Evolutionary conservation across 2,797 vertebrate genomes (phyloP).

Genomic region (Cebuella pygmaea): DNA sequence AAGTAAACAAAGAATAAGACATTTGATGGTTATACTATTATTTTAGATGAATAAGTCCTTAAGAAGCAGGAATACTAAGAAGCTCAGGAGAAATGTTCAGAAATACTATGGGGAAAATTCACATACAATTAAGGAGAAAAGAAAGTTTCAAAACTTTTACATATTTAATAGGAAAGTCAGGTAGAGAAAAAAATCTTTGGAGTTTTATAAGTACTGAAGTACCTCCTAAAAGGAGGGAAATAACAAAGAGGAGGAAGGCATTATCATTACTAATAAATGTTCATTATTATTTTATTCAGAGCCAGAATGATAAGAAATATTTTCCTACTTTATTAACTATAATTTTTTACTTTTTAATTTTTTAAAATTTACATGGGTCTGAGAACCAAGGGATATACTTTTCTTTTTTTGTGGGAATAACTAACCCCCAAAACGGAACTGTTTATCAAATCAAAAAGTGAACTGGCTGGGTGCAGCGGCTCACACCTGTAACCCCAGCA

Average conservation of each 20-base stretch:
- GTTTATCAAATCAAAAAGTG: constrained; percentile 7
- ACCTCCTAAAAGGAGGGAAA: background rate
- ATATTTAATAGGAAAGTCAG: constrained; percentile 12
- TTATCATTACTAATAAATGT: constrained; percentile 37
- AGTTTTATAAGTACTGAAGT: constrained; percentile 46
- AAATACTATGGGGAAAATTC: constrained; percentile 35
- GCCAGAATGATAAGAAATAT: background rate
- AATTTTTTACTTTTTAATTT: background rate
- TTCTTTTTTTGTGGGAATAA: constrained; percentile 6
- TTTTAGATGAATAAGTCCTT: constrained; percentile 5
- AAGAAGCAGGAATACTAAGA: constrained; percentile 23
- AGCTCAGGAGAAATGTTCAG: background rate
- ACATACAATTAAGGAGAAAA: constrained; percentile 45
- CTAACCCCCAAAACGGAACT: background rate
- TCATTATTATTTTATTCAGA: constrained; percentile 32
- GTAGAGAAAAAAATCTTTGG: background rate
- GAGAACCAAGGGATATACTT: background rate
- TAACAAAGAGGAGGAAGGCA: background rate
- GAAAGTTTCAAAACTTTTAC: constrained; percentile 22
- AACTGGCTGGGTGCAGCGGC: background rate
- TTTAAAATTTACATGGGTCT: background rate
- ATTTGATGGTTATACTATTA: background rate
- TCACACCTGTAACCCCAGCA: background rate
- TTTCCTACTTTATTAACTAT: background rate
- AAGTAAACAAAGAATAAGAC: constrained; percentile 38